phyloP scores from a whole-genome alignment of 1,140 invertebrate genomes.

The Cydia amplana region DNA sequence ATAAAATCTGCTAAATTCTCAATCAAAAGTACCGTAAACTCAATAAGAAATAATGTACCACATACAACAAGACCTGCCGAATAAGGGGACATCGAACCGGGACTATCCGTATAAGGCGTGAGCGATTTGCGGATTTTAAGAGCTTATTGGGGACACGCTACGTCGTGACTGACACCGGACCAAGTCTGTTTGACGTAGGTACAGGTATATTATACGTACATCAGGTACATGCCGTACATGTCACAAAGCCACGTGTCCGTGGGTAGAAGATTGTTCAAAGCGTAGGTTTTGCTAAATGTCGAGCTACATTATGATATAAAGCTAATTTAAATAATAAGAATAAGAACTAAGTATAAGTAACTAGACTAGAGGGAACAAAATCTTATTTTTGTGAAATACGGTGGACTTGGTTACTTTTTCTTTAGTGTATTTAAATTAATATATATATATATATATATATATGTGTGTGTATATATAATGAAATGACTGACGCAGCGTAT shows the following conservation, averaged over 20 bases:
- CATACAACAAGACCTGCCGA: not conserved
- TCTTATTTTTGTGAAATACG: too few relatives aligned
- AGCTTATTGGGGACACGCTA: slow-evolving; percentile 17
- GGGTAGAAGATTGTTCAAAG: not conserved
- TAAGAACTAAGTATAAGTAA: too few relatives aligned
- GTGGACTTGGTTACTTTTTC: too few relatives aligned
- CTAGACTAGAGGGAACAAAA: too few relatives aligned
- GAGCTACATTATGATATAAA: too few relatives aligned
- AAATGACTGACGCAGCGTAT: too few relatives aligned
- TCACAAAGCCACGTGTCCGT: not conserved
- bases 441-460: too few relatives aligned
- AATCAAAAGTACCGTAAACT: not conserved
- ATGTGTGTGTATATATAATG: too few relatives aligned
- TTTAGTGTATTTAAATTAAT: not conserved
- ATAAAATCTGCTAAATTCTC: not conserved
- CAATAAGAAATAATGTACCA: not conserved
- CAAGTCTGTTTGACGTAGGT: not conserved
- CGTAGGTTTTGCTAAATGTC: not conserved
- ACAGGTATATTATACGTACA: not conserved
- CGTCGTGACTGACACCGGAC: slow-evolving; percentile 12
- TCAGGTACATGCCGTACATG: not conserved
- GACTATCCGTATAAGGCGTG: slow-evolving; percentile 11
- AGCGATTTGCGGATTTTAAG: slow-evolving; percentile 24
- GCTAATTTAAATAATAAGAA: not conserved
- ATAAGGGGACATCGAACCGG: slow-evolving; percentile 4